Evolutionary conservation across 1,140 invertebrate genomes (phyloP).

Genomic region (Drosophila subobscura): DNA sequence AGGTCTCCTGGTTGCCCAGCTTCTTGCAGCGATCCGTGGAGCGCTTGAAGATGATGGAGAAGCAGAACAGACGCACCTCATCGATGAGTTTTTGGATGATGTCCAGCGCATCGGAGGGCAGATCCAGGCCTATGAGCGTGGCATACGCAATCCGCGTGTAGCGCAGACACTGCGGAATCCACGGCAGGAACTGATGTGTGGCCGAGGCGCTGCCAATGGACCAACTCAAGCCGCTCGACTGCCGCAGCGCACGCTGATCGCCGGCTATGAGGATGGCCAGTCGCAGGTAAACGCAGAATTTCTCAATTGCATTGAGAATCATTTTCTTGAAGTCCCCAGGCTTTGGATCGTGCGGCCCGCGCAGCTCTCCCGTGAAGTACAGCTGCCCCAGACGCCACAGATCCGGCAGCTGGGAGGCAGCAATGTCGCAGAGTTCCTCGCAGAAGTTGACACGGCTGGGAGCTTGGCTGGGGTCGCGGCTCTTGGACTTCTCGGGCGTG

Average conservation of each 20-base stretch:
- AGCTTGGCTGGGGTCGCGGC: slow-evolving; percentile 67
- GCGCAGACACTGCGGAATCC: slow-evolving; percentile 91
- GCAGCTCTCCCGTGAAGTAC: slow-evolving; percentile 93
- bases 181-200: slow-evolving; percentile 86
- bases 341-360: slow-evolving; percentile 88
- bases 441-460: slow-evolving; percentile 79
- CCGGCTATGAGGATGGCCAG: slow-evolving; percentile 87
- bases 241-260: slow-evolving; percentile 80
- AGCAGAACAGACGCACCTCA: slow-evolving; percentile 94
- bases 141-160: slow-evolving; percentile 89
- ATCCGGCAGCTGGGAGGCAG: slow-evolving; percentile 86
- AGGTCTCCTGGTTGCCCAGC: slow-evolving; percentile 92
- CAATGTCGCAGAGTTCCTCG: slow-evolving; percentile 82
- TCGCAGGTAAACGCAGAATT: slow-evolving; percentile 87
- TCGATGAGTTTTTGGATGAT: slow-evolving; percentile 93
- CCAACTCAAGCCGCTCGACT: slow-evolving; percentile 83
- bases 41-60: slow-evolving; percentile 93
- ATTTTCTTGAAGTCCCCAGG: slow-evolving; percentile 85
- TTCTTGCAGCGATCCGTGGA: slow-evolving; percentile 91
- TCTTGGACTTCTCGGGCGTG: slow-evolving; percentile 68
- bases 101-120: slow-evolving; percentile 91
- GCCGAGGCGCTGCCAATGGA: slow-evolving; percentile 83
- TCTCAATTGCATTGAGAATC: slow-evolving; percentile 87
- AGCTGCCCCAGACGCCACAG: slow-evolving; percentile 95
- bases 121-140: slow-evolving; percentile 89